These are phyloP conservation scores for Dicyrtomina minuta DNA, from an alignment of 2,888 invertebrate genomes.

Conservation along the genomic window DNA sequence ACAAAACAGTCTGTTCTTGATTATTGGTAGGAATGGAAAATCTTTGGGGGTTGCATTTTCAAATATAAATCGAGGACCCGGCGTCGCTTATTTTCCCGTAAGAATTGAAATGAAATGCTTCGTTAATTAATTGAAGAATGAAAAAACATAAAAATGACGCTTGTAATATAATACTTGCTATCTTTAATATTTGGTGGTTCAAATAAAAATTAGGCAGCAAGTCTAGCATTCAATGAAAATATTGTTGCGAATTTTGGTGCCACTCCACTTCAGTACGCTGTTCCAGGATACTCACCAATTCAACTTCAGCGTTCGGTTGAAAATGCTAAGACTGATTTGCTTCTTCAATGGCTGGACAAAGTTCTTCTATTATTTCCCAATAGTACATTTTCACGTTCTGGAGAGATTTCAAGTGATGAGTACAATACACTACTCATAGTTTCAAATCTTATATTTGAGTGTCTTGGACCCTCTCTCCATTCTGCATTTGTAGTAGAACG, in stretches of 20 bases:
- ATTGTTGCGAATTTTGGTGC: constrained; percentile 78
- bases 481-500: constrained; percentile 71
- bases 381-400: constrained; percentile 14
- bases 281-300: constrained; percentile 67
- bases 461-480: constrained; percentile 65
- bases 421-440: constrained; percentile 40
- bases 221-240: constrained; percentile 73
- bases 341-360: constrained; percentile 60
- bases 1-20: too few species aligned
- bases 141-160: too few species aligned
- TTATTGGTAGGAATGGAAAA: constrained; percentile 68
- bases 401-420: constrained; percentile 21
- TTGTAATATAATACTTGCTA: too few species aligned
- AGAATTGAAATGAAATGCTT: too few species aligned
- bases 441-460: constrained; percentile 59
- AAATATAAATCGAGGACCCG: constrained; percentile 69
- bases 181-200: too few species aligned
- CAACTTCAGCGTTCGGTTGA: constrained; percentile 58
- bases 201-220: too few species aligned
- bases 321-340: constrained; percentile 57
- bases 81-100: constrained; percentile 76
- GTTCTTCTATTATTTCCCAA: constrained; percentile 55
- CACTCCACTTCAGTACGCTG: constrained; percentile 67
- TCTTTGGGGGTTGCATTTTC: constrained; percentile 73
- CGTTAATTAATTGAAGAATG: too few species aligned